Conservation (phyloP, 92 coral and sea anemone species). For the Porites divaricata region DNA sequence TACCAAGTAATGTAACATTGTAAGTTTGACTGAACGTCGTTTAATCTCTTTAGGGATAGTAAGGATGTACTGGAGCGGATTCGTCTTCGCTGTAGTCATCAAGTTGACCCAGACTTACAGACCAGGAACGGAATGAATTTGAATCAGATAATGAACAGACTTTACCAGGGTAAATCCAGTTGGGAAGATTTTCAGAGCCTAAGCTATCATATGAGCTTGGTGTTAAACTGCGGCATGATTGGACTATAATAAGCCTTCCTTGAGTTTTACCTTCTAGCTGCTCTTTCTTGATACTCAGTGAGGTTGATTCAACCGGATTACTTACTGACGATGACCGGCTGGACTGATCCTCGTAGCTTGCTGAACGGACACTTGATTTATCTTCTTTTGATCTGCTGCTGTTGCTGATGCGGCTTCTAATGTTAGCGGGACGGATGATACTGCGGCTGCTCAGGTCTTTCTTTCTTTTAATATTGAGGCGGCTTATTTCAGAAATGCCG, state of each 20-base stretch:
- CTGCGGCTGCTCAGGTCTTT: too few relatives aligned
- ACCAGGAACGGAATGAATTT: conserved; percentile 5
- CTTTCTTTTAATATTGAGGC: too few relatives aligned
- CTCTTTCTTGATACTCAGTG: background rate
- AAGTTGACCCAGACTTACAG: background rate
- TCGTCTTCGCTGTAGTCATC: conserved; percentile 23
- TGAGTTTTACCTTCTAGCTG: background rate
- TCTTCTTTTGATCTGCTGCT: too few relatives aligned
- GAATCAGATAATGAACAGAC: background rate
- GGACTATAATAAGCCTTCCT: conserved; percentile 23
- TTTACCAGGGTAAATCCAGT: background rate
- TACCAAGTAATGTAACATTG: too few relatives aligned
- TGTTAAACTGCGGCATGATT: conserved; percentile 18
- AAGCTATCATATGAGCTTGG: background rate
- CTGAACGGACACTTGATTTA: background rate
- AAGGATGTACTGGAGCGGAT: conserved; percentile 12
- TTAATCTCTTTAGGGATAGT: background rate
- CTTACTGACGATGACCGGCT: background rate
- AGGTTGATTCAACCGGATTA: background rate
- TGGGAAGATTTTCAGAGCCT: background rate
- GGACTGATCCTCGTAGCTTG: background rate
- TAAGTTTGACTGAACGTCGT: too few relatives aligned
- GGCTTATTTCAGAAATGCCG: too few relatives aligned
- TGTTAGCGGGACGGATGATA: too few relatives aligned
- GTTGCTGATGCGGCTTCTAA: background rate